phyloP scores from a whole-genome alignment of 1,140 invertebrate species.

The Scaptomyza hsui region DNA sequence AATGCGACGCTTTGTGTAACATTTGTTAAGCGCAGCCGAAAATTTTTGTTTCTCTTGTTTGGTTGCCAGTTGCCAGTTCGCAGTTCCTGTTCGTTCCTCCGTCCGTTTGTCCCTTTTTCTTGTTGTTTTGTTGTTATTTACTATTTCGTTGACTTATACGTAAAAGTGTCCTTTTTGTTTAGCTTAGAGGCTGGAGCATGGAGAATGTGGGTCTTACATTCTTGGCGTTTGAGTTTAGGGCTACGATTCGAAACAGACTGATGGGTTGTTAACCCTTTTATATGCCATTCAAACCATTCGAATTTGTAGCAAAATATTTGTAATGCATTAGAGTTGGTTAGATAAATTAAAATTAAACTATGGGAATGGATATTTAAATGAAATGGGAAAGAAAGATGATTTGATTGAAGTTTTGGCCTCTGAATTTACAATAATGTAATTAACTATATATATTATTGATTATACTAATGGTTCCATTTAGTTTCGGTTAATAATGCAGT shows the following conservation, averaged over 20 bases:
- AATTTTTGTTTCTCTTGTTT: conserved; percentile 67
- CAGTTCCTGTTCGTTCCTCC: conserved; percentile 26
- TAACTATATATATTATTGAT: too few relatives aligned
- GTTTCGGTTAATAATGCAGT: too few relatives aligned
- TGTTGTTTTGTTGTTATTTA: conserved; percentile 71
- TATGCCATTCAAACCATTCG: conserved; percentile 11
- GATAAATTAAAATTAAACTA: conserved; percentile 15
- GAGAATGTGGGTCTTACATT: conserved; percentile 7
- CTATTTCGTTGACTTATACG: conserved; percentile 63
- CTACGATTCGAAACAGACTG: conserved; percentile 9
- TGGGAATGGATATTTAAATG: neutral
- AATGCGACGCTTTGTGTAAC: conserved; percentile 62
- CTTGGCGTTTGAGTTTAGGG: conserved; percentile 10
- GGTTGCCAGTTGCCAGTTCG: conserved; percentile 51
- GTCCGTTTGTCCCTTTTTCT: neutral
- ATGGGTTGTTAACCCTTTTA: conserved; percentile 41
- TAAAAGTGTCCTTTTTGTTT: conserved; percentile 54
- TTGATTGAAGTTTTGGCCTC: neutral
- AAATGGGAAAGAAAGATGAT: too few relatives aligned
- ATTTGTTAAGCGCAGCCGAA: conserved; percentile 73
- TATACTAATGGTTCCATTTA: too few relatives aligned
- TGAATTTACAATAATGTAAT: too few relatives aligned
- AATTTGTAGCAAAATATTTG: conserved; percentile 25
- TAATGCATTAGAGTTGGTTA: conserved; percentile 1
- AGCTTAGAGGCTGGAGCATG: neutral